A percentile compares a stretch with the other conserved stretches of the same genome.
Conservation (phyloP, 2,797 vertebrate genomes). For the Clarias pachynema region DNA sequence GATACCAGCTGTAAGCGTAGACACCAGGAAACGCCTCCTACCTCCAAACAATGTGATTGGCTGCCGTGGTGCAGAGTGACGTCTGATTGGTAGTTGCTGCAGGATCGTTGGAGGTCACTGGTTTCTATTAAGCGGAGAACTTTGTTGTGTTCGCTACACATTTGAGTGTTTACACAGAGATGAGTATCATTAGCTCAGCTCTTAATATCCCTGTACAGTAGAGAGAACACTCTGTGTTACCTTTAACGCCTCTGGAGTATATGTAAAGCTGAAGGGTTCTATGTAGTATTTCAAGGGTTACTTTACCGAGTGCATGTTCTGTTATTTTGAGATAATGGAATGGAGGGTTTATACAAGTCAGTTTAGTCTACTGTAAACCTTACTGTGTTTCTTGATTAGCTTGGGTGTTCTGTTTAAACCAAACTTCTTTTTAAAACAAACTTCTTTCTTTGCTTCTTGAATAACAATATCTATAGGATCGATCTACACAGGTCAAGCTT, state of each 20-base stretch:
- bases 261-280: neutral
- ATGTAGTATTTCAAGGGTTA: neutral
- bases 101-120: neutral
- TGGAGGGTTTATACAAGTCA: neutral
- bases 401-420: neutral
- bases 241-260: neutral
- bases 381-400: neutral
- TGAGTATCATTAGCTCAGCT: conserved; percentile 10
- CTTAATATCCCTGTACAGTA: neutral
- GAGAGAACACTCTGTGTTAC: neutral
- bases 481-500: no score
- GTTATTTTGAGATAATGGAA: neutral
- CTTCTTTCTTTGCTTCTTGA: neutral
- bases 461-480: neutral
- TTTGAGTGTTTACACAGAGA: conserved; percentile 10
- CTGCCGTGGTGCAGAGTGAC: neutral
- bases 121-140: conserved; percentile 1
- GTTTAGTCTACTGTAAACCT: neutral
- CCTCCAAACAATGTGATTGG: conserved; percentile 3
- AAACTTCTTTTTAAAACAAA: no score
- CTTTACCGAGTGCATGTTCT: neutral
- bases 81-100: conserved; percentile 31
- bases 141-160: neutral
- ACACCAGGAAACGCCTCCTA: conserved; percentile 1
- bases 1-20: conserved; percentile 43